Percentiles rank a stretch among this genome's conserved stretches.
Conservation (phyloP, 2,113 vertebrate species). For the Catharus bicknelli region DNA sequence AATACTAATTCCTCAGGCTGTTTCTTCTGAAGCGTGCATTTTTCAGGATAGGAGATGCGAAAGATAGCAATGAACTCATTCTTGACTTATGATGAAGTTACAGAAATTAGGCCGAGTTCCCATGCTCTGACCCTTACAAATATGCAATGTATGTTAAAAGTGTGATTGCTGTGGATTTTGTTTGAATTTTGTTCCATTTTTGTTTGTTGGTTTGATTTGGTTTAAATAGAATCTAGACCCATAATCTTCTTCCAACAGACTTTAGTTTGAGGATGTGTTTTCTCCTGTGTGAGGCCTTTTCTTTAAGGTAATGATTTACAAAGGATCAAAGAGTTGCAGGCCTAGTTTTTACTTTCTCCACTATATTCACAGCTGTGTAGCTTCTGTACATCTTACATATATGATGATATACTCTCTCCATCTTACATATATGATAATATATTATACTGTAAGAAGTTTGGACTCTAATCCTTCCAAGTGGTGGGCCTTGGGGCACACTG, state of each 20-base stretch:
- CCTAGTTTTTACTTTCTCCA: not conserved
- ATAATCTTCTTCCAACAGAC: not conserved
- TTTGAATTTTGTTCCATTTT: not conserved
- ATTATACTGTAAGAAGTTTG: not conserved
- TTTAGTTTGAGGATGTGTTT: not conserved
- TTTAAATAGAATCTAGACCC: not conserved
- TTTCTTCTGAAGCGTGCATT: not conserved
- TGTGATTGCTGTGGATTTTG: not conserved
- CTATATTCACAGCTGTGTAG: not conserved
- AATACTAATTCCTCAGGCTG: not conserved
- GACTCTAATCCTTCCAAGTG: not conserved
- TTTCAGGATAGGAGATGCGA: not conserved
- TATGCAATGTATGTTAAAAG: accelerated
- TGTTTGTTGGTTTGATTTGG: not conserved
- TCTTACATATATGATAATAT: not conserved
- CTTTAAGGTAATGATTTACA: not conserved
- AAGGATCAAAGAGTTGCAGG: not conserved
- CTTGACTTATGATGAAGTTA: not conserved
- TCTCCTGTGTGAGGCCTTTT: not conserved
- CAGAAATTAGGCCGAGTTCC: not conserved
- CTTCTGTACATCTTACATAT: accelerated
- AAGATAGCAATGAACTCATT: not conserved
- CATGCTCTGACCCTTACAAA: not conserved
- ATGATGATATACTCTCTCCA: not conserved
- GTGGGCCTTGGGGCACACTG: not conserved